Conservation (phyloP, 2,797 vertebrate genomes). For the Thripadectes ignobilis region DNA sequence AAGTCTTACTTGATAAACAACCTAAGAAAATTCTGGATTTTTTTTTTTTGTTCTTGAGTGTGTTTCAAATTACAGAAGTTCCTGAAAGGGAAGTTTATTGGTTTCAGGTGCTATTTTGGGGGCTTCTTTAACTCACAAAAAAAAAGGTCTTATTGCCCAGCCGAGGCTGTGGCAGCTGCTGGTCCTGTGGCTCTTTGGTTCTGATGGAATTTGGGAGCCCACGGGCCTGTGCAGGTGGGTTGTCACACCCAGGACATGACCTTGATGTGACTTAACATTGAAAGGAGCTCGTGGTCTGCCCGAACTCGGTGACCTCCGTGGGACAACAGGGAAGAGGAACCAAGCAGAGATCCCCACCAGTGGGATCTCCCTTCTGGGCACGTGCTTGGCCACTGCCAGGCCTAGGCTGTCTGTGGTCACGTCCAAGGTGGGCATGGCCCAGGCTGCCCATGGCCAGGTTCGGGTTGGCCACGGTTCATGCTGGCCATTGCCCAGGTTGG, state of each 20-base stretch:
- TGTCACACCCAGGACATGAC: not conserved
- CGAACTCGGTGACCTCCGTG: rapidly evolving
- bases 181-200: rapidly evolving
- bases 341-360: rapidly evolving
- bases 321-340: not conserved
- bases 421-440: not conserved
- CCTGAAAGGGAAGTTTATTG: slow-evolving; percentile 70
- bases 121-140: slow-evolving; percentile 23
- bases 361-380: rapidly evolving
- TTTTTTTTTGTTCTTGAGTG: not conserved
- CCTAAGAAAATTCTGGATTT: not conserved
- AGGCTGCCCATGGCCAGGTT: not conserved
- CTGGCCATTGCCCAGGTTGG: not conserved
- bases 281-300: not conserved
- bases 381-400: rapidly evolving
- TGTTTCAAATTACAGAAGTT: slow-evolving; percentile 69
- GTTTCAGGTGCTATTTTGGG: slow-evolving; percentile 68
- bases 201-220: not conserved
- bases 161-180: not conserved
- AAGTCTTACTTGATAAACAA: not conserved
- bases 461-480: rapidly evolving
- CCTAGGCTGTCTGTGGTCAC: not conserved
- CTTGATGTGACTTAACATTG: not conserved
- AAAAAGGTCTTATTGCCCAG: not conserved
- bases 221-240: no score